phyloP scores from a whole-genome alignment of 1,140 invertebrate species.

The Pinna nobilis region DNA sequence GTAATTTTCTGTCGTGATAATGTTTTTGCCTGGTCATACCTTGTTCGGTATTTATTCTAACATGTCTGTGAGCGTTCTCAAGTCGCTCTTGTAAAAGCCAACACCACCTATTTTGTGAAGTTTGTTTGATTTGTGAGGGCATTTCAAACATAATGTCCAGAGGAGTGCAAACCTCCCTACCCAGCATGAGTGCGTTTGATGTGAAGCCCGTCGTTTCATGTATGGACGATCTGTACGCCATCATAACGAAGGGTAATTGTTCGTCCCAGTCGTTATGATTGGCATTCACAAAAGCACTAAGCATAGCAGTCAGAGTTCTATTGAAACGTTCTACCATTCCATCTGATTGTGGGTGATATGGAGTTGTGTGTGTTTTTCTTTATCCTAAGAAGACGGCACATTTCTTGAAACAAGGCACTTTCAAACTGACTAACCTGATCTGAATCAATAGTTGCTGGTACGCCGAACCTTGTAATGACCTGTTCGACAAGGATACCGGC shows the following conservation, averaged over 20 bases:
- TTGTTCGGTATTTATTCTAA: not conserved
- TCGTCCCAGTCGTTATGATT: conserved; percentile 40
- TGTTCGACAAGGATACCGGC: conserved; percentile 54
- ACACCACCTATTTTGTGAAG: not conserved
- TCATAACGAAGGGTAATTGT: conserved; percentile 29
- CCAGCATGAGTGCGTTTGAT: conserved; percentile 37
- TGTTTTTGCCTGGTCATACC: conserved; percentile 1
- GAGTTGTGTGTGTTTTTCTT: conserved; percentile 35
- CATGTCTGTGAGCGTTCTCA: conserved; percentile 17
- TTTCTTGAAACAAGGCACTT: conserved; percentile 32
- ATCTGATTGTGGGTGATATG: conserved; percentile 46
- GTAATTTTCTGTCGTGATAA: not conserved
- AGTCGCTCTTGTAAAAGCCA: not conserved
- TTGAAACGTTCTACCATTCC: conserved; percentile 52
- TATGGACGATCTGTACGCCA: conserved; percentile 25
- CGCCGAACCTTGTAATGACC: conserved; percentile 61
- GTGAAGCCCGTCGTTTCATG: conserved; percentile 34
- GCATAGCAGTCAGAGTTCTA: conserved; percentile 31
- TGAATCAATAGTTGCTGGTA: conserved; percentile 64
- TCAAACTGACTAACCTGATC: conserved; percentile 67
- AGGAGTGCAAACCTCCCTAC: conserved; percentile 22
- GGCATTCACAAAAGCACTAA: conserved; percentile 23
- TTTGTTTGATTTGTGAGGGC: not conserved
- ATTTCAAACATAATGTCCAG: conserved; percentile 14
- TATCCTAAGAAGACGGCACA: conserved; percentile 39